Percentiles rank a stretch among this genome's conserved stretches.
These are phyloP conservation scores for Sylvia atricapilla DNA, from an alignment of 2,113 vertebrate genomes.

Conservation along the genomic window DNA sequence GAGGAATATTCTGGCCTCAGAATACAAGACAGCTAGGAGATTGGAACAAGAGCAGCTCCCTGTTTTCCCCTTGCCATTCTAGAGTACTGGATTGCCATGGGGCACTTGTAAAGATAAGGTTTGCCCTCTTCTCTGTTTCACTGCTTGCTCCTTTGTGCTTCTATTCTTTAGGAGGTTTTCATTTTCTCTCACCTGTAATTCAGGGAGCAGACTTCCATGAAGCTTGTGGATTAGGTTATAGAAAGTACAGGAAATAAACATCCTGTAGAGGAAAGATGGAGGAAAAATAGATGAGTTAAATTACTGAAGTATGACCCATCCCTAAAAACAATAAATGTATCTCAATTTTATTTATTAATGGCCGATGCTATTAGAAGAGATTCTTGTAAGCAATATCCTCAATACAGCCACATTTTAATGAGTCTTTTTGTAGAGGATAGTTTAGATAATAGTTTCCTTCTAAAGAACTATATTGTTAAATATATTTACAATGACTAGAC, in stretches of 20 bases:
- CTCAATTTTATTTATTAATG: neutral
- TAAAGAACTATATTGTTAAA: neutral
- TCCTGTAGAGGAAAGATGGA: neutral
- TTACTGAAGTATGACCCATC: neutral
- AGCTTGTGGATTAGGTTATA: neutral
- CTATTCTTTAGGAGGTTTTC: neutral
- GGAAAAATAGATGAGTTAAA: neutral
- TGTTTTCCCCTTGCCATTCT: neutral
- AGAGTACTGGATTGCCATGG: neutral
- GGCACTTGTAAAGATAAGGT: neutral
- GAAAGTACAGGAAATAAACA: neutral
- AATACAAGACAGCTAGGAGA: neutral
- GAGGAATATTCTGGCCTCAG: neutral
- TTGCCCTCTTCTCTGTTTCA: neutral
- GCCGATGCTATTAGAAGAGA: neutral
- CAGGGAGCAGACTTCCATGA: neutral
- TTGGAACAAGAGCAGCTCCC: neutral
- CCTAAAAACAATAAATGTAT: neutral
- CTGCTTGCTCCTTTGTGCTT: neutral
- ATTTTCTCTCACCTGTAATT: neutral
- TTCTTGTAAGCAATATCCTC: neutral
- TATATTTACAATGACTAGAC: neutral
- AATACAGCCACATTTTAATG: neutral
- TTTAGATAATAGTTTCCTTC: neutral
- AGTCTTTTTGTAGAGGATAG: neutral